phyloP scores from a whole-genome alignment of 2,113 vertebrate genomes.

The Crotalus helleri region DNA sequence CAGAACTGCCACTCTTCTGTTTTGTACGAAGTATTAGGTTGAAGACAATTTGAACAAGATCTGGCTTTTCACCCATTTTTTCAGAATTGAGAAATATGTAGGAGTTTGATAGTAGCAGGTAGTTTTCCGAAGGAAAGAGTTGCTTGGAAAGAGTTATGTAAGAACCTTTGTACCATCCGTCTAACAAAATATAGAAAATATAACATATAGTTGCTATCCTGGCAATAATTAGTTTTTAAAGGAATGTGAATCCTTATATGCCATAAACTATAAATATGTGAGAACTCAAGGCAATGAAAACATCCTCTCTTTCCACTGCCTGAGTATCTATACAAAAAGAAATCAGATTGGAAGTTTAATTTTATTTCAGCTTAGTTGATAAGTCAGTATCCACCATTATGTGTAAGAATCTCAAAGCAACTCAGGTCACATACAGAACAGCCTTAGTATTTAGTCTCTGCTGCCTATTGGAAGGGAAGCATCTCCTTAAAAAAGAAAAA shows the following conservation, averaged over 20 bases:
- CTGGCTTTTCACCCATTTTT: background rate
- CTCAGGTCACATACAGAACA: background rate
- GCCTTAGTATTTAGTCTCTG: background rate
- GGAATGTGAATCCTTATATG: background rate
- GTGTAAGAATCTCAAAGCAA: background rate
- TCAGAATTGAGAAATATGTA: background rate
- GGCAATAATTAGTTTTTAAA: background rate
- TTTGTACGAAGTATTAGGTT: conserved; percentile 33
- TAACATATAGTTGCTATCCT: background rate
- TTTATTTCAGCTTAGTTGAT: background rate
- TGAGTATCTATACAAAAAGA: background rate
- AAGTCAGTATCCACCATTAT: background rate
- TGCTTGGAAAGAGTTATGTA: background rate
- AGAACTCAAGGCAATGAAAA: background rate
- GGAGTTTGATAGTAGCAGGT: background rate
- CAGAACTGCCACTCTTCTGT: conserved; percentile 44
- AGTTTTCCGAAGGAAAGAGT: background rate
- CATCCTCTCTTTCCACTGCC: background rate
- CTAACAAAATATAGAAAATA: background rate
- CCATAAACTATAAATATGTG: background rate
- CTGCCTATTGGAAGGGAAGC: background rate
- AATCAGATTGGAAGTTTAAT: background rate
- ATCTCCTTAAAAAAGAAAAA: background rate
- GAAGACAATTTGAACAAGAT: conserved; percentile 39
- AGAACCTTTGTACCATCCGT: too few relatives aligned